Conservation (phyloP, 2,888 invertebrate genomes). For the Yponomeuta evonymella region DNA sequence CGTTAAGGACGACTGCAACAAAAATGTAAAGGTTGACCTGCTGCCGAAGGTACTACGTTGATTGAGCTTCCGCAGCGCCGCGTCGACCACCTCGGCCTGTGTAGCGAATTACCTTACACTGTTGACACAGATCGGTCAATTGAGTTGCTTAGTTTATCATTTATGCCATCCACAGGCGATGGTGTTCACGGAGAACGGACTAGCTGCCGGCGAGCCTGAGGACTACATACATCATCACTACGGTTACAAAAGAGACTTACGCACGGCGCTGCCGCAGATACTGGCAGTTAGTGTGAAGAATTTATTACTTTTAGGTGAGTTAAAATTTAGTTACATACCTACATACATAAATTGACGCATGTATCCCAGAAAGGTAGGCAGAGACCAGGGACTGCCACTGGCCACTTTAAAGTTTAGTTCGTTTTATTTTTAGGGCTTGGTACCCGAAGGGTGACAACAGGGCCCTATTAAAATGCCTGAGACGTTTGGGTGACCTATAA, state of each 20-base stretch:
- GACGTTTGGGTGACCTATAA: too few relatives aligned
- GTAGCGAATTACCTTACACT: background rate
- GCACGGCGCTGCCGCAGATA: conserved; percentile 82
- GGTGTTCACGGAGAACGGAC: conserved; percentile 16
- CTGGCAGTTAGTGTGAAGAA: conserved; percentile 89
- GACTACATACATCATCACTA: conserved; percentile 32
- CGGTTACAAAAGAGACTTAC: conserved; percentile 60
- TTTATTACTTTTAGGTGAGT: conserved; percentile 80
- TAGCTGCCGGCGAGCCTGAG: background rate
- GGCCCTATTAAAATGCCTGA: too few relatives aligned
- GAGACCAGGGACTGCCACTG: too few relatives aligned
- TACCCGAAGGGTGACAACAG: too few relatives aligned
- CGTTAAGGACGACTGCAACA: background rate
- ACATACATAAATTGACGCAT: too few relatives aligned
- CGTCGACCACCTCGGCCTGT: too few relatives aligned
- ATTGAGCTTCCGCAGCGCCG: too few relatives aligned
- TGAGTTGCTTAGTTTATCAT: background rate
- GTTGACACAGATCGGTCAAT: background rate
- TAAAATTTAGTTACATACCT: too few relatives aligned
- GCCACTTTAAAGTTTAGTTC: too few relatives aligned
- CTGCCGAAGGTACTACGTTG: background rate
- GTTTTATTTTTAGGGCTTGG: too few relatives aligned
- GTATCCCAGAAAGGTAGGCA: too few relatives aligned
- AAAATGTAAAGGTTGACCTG: background rate
- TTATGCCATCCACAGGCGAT: conserved; percentile 14